These are phyloP conservation scores for Mobula hypostoma DNA, from an alignment of 2,113 vertebrate species.

Conservation along the genomic window DNA sequence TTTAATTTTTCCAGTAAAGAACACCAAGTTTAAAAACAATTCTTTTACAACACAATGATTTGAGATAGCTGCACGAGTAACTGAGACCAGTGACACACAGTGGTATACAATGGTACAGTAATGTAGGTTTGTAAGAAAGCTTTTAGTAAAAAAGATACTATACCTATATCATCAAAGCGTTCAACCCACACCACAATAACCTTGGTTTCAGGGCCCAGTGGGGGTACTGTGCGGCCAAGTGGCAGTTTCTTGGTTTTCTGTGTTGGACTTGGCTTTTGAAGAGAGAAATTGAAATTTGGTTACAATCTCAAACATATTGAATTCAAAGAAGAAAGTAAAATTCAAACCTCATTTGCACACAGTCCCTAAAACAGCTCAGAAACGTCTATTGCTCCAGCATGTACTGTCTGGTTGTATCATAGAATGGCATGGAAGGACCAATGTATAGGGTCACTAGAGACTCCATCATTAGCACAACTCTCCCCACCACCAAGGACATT, in stretches of 20 bases:
- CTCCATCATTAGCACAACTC: no score
- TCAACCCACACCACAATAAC: slow-evolving; percentile 93
- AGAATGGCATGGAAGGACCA: no score
- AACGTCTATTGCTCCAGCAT: no score
- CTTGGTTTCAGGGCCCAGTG: slow-evolving; percentile 88
- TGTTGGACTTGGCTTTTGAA: slow-evolving; percentile 72
- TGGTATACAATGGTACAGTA: not conserved
- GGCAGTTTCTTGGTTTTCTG: slow-evolving; percentile 77
- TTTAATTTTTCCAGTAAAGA: not conserved
- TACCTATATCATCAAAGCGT: slow-evolving; percentile 91
- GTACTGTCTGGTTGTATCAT: no score
- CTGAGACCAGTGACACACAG: not conserved
- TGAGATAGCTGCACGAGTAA: not conserved
- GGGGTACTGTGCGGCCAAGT: slow-evolving; percentile 76
- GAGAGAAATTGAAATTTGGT: not conserved
- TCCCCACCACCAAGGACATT: no score
- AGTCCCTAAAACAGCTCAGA: no score
- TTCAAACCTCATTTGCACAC: no score
- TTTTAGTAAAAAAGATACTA: slow-evolving; percentile 7
- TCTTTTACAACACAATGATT: no score
- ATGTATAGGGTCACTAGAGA: no score
- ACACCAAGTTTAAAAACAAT: not conserved
- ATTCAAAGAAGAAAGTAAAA: no score
- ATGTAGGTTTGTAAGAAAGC: not conserved
- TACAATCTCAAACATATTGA: no score